phyloP scores from a whole-genome alignment of 1,140 invertebrate species.

The Oryctes rhinoceros region DNA sequence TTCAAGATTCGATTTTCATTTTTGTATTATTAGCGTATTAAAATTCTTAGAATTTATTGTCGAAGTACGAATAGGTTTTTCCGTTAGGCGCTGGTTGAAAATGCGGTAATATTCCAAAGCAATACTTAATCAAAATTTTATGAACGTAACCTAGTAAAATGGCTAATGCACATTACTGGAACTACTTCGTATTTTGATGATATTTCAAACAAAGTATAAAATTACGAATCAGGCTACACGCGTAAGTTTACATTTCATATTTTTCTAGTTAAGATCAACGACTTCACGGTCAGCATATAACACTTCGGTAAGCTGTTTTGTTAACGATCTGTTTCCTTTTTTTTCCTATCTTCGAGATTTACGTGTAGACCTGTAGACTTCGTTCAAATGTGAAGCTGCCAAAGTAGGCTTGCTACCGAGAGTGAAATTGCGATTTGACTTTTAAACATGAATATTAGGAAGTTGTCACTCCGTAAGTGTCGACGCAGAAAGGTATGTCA shows the following conservation, averaged over 20 bases:
- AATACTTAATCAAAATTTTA: neutral
- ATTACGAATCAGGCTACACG: neutral
- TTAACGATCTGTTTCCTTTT: neutral
- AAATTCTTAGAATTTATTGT: neutral
- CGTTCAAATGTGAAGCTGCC: neutral
- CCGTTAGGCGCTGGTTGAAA: neutral
- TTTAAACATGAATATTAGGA: slow-evolving; percentile 19
- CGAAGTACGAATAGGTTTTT: neutral
- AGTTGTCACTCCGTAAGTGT: neutral
- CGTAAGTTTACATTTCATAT: slow-evolving; percentile 23
- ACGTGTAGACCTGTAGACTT: too few relatives aligned
- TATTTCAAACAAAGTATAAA: slow-evolving; percentile 35
- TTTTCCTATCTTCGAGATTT: too few relatives aligned
- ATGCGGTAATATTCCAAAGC: neutral
- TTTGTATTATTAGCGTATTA: neutral
- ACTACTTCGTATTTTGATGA: slow-evolving; percentile 4
- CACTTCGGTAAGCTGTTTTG: neutral
- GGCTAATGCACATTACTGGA: neutral
- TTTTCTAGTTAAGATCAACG: slow-evolving; percentile 47
- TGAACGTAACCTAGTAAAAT: neutral
- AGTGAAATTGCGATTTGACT: slow-evolving; percentile 2
- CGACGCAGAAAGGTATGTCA: neutral
- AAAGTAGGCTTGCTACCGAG: neutral
- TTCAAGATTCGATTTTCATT: neutral
- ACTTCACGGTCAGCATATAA: slow-evolving; percentile 44